Evolutionary conservation across 2,797 vertebrate species (phyloP).

Genomic region (Pterois miles): DNA sequence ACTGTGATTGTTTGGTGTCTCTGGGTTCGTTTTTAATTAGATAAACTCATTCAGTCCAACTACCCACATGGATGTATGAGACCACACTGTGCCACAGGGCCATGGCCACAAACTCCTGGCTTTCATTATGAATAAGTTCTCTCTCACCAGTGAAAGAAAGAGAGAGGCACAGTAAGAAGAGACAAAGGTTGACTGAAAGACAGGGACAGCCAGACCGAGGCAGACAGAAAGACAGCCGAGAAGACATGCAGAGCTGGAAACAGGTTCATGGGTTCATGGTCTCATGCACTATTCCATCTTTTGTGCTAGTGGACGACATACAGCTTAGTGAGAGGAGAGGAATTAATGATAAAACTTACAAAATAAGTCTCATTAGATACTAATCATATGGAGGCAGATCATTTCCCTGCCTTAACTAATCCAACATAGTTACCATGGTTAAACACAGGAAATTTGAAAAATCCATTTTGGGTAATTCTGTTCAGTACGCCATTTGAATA

Average conservation of each 20-base stretch:
- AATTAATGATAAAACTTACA: constrained; percentile 38
- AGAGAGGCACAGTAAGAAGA: background rate
- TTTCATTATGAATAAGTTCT: background rate
- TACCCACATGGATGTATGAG: background rate
- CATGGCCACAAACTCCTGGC: background rate
- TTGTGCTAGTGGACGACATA: background rate
- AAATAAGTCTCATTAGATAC: constrained; percentile 36
- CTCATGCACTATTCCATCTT: background rate
- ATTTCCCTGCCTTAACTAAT: background rate
- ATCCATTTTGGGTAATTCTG: background rate
- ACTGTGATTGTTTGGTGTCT: background rate
- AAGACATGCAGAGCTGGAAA: background rate
- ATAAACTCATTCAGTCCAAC: constrained; percentile 23
- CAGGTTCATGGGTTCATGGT: background rate
- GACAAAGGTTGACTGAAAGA: background rate
- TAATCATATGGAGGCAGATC: constrained; percentile 16
- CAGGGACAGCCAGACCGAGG: background rate
- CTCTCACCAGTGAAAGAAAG: background rate
- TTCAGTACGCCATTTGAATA: background rate
- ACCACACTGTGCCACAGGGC: background rate
- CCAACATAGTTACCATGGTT: constrained; percentile 2
- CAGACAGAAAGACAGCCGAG: background rate
- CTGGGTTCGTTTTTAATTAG: background rate
- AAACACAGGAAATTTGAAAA: background rate
- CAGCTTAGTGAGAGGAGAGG: too few species aligned